phyloP scores from a whole-genome alignment of 2,888 invertebrate genomes.

The Proisotoma minuta region DNA sequence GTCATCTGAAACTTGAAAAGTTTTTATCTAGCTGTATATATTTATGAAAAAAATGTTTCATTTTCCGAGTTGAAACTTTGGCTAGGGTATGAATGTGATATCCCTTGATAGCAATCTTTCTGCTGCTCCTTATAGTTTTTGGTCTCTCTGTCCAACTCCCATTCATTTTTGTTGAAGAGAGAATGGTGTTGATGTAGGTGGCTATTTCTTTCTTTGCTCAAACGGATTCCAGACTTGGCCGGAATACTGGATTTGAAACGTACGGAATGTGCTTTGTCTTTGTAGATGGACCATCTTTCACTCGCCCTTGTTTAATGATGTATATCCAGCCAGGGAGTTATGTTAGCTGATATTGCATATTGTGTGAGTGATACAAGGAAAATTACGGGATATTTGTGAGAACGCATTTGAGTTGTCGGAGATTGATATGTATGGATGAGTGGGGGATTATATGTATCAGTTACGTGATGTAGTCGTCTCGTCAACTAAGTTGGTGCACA shows the following conservation, averaged over 20 bases:
- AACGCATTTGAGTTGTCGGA: constrained; percentile 22
- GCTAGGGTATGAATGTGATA: constrained; percentile 32
- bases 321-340: neutral
- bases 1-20: constrained; percentile 18
- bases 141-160: neutral
- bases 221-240: too few relatives aligned
- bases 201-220: neutral
- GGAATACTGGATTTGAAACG: constrained; percentile 11
- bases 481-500: constrained; percentile 13
- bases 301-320: constrained; percentile 12
- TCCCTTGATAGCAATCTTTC: constrained; percentile 33
- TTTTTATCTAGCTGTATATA: constrained; percentile 9
- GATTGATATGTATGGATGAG: constrained; percentile 38
- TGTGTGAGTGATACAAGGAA: constrained; percentile 12
- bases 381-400: constrained; percentile 29
- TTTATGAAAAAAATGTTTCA: constrained; percentile 25
- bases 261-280: constrained; percentile 9
- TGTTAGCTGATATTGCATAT: neutral
- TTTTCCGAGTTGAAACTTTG: neutral
- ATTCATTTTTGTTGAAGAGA: neutral
- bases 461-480: constrained; percentile 30
- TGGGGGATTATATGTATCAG: constrained; percentile 27
- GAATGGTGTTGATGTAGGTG: constrained; percentile 2
- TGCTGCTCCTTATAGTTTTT: constrained; percentile 4
- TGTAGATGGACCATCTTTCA: constrained; percentile 10